Conservation (phyloP, 2,888 invertebrate species). For the Aphidoletes aphidimyza region DNA sequence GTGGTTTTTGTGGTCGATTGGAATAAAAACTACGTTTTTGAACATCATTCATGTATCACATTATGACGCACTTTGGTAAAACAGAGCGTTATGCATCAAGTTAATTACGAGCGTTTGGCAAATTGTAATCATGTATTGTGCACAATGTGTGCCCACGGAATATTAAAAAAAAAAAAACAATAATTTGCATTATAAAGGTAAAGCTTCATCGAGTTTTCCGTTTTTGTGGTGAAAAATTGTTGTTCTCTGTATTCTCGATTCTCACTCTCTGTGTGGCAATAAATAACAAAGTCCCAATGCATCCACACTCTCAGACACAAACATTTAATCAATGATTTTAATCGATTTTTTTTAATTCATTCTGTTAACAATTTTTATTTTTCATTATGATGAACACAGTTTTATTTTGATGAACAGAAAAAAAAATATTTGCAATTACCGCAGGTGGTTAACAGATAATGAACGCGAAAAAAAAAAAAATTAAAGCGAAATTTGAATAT, state of each 20-base stretch:
- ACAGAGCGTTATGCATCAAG: background rate
- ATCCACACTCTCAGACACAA: background rate
- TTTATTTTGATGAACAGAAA: background rate
- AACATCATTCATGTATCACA: background rate
- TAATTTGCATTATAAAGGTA: slow-evolving; percentile 22
- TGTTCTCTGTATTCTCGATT: background rate
- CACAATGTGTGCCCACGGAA: too few relatives aligned
- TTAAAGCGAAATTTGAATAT: background rate
- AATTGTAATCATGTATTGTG: slow-evolving; percentile 15
- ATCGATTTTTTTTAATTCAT: slow-evolving; percentile 12
- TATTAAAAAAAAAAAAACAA: too few relatives aligned
- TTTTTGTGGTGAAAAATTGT: background rate
- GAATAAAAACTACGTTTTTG: background rate
- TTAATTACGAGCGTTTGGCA: background rate
- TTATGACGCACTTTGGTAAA: background rate
- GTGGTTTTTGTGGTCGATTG: background rate
- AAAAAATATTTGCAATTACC: slow-evolving; percentile 22
- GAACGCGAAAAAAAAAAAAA: slow-evolving; percentile 8
- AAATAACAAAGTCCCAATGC: background rate
- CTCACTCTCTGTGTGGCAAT: background rate
- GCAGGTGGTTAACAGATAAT: slow-evolving; percentile 41
- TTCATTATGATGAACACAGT: background rate
- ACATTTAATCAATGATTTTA: slow-evolving; percentile 31
- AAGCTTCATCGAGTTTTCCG: slow-evolving; percentile 31
- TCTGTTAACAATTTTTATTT: background rate